phyloP scores from a whole-genome alignment of 2,113 vertebrate genomes.

The Coreoperca whiteheadi region DNA sequence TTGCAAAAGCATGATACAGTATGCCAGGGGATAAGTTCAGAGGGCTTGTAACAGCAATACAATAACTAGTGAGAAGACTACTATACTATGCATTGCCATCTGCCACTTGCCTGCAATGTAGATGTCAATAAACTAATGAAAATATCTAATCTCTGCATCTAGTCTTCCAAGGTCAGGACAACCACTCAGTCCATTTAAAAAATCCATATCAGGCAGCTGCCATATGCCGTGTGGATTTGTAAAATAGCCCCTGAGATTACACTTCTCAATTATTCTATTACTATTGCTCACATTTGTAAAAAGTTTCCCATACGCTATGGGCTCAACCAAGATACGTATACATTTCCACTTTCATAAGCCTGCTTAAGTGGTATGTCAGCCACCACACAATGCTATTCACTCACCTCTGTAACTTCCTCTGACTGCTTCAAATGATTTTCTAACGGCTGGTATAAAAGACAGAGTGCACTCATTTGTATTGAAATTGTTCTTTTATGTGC shows the following conservation, averaged over 20 bases:
- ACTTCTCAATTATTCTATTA: background rate
- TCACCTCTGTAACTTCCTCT: constrained; percentile 32
- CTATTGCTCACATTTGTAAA: background rate
- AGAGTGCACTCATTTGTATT: constrained; percentile 36
- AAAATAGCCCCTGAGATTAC: background rate
- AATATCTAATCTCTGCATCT: background rate
- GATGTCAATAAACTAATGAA: background rate
- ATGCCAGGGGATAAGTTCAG: background rate
- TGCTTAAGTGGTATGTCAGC: constrained; percentile 22
- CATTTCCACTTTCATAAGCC: constrained; percentile 9
- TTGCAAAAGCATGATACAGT: background rate
- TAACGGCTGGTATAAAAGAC: constrained; percentile 38
- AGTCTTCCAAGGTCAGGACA: constrained; percentile 16
- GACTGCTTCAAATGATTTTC: constrained; percentile 33
- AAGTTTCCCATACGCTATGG: background rate
- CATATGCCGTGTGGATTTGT: background rate
- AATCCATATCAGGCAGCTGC: constrained; percentile 20
- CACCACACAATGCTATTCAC: constrained; percentile 4
- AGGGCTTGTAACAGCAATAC: background rate
- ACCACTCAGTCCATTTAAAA: constrained; percentile 8
- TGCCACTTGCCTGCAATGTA: background rate
- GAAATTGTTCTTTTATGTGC: constrained; percentile 41
- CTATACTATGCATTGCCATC: background rate
- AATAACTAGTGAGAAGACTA: background rate
- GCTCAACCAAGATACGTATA: background rate